These are phyloP conservation scores for Tenthredo mesomela DNA, from an alignment of 2,888 invertebrate species.

Conservation along the genomic window DNA sequence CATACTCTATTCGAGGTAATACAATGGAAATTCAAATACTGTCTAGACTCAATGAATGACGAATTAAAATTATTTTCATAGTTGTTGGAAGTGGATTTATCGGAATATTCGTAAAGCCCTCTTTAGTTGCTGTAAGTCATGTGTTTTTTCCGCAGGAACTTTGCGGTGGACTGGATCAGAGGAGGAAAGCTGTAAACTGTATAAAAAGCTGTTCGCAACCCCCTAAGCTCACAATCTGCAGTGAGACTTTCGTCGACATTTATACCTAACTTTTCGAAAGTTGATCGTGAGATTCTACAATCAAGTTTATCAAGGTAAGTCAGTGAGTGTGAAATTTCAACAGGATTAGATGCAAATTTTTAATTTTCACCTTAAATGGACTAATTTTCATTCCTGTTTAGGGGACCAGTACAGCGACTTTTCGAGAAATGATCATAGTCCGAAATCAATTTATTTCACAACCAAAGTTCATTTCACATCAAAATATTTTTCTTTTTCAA, in stretches of 20 bases:
- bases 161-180: neutral
- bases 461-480: too few species aligned
- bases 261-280: neutral
- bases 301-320: neutral
- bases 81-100: neutral
- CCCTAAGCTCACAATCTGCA: neutral
- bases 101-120: neutral
- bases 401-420: too few species aligned
- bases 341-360: neutral
- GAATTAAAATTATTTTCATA: neutral
- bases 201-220: slow-evolving; percentile 16
- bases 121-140: neutral
- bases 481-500: too few species aligned
- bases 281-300: neutral
- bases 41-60: neutral
- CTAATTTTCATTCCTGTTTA: neutral
- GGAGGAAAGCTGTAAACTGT: neutral
- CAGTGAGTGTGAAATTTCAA: neutral
- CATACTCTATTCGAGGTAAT: neutral
- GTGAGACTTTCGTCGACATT: neutral
- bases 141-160: neutral
- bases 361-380: neutral
- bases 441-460: too few species aligned
- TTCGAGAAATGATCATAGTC: too few species aligned
- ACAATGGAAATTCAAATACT: neutral